Evolutionary conservation across 2,113 vertebrate species (phyloP).

Genomic region (Neopipo cinnamomea): DNA sequence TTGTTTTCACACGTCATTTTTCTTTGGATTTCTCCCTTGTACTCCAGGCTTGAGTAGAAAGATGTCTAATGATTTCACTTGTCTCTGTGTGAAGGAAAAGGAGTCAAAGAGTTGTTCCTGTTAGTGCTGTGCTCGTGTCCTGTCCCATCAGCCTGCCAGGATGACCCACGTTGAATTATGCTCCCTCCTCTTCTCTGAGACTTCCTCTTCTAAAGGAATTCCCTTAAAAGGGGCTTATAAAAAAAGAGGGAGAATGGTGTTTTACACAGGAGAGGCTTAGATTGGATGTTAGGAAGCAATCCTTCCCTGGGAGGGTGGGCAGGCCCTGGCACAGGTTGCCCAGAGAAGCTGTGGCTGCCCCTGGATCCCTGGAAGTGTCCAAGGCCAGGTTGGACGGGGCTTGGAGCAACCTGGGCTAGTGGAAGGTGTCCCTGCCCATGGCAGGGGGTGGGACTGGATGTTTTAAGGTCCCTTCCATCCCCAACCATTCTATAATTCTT

Average conservation of each 20-base stretch:
- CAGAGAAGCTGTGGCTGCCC: neutral
- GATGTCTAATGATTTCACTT: neutral
- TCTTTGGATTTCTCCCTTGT: neutral
- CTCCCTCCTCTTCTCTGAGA: neutral
- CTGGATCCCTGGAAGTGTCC: neutral
- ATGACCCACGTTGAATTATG: accelerated
- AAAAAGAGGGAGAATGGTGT: neutral
- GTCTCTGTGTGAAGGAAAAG: neutral
- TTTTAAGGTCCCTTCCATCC: neutral
- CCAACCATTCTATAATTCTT: neutral
- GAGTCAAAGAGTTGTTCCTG: too few species aligned
- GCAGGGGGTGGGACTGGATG: neutral
- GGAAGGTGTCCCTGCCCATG: neutral
- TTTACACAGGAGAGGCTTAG: neutral
- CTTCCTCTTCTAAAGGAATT: neutral
- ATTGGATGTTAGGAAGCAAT: neutral
- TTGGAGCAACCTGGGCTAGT: neutral
- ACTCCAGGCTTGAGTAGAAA: neutral
- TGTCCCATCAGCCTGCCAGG: neutral
- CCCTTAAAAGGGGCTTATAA: neutral
- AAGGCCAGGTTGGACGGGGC: neutral
- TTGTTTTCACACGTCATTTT: neutral
- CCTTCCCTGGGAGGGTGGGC: neutral
- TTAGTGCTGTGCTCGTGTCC: accelerated
- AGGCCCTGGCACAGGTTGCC: neutral